phyloP scores from a whole-genome alignment of 2,888 invertebrate genomes.

The Ischnura elegans region DNA sequence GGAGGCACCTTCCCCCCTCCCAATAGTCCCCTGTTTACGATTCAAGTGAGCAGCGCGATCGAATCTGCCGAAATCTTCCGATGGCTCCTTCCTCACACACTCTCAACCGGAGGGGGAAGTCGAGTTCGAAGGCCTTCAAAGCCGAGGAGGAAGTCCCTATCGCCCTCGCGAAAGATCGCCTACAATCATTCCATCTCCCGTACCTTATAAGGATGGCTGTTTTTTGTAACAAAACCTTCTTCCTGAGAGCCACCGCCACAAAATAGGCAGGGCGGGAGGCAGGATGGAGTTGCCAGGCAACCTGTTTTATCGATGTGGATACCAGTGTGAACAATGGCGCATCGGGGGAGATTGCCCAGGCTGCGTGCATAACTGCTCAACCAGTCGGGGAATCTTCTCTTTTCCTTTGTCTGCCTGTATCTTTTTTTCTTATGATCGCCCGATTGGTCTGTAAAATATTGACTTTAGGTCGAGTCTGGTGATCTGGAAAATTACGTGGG shows the following conservation, averaged over 20 bases:
- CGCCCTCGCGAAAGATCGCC: slow-evolving; percentile 17
- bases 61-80: slow-evolving; percentile 12
- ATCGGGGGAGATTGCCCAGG: not conserved
- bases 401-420: not conserved
- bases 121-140: slow-evolving; percentile 16
- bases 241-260: not conserved
- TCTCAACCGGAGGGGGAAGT: not conserved
- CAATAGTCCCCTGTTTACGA: not conserved
- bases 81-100: not conserved
- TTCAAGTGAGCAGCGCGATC: slow-evolving; percentile 38
- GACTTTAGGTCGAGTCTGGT: not conserved
- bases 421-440: not conserved
- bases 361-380: not conserved
- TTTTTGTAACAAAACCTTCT: not conserved
- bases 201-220: not conserved
- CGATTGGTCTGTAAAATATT: not conserved
- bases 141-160: not conserved
- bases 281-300: slow-evolving; percentile 10
- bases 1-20: not conserved
- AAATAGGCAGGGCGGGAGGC: not conserved
- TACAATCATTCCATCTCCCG: not conserved
- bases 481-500: not conserved
- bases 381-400: not conserved
- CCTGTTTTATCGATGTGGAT: slow-evolving; percentile 12
- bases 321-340: not conserved